Percentiles rank a stretch among this genome's conserved stretches.
Evolutionary conservation across 2,888 invertebrate species (phyloP).

Genomic region (Mayetiola destructor): DNA sequence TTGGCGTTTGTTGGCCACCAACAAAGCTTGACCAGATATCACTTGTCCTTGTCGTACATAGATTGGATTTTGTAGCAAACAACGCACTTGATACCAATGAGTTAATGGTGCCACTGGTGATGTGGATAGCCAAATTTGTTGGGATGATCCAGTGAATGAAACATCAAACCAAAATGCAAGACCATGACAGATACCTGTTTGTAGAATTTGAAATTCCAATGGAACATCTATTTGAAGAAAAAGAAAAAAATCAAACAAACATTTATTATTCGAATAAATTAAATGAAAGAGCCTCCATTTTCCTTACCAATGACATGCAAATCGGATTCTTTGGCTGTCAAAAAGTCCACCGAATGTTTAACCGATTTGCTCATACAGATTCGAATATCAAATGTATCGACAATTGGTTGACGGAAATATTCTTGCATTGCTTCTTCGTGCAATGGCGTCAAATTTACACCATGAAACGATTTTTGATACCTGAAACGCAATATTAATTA

Average conservation of each 20-base stretch:
- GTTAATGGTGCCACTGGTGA: slow-evolving; percentile 95
- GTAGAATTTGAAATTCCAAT: slow-evolving; percentile 78
- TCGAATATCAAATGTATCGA: slow-evolving; percentile 94
- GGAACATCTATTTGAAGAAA: slow-evolving; percentile 55
- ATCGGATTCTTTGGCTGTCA: slow-evolving; percentile 81
- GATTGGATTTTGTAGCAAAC: slow-evolving; percentile 83
- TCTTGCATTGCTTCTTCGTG: slow-evolving; percentile 89
- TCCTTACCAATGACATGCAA: slow-evolving; percentile 65
- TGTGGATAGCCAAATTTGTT: slow-evolving; percentile 93
- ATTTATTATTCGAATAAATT: slow-evolving; percentile 24
- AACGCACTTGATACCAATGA: slow-evolving; percentile 98
- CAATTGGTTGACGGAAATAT: slow-evolving; percentile 95
- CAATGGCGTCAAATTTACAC: slow-evolving; percentile 85
- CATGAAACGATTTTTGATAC: slow-evolving; percentile 97
- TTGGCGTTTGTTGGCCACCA: slow-evolving; percentile 90
- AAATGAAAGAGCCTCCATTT: too few species aligned
- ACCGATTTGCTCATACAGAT: slow-evolving; percentile 93
- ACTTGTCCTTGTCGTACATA: slow-evolving; percentile 89
- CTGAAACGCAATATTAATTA: slow-evolving; percentile 50
- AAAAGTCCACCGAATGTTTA: slow-evolving; percentile 86
- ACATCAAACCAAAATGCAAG: slow-evolving; percentile 99
- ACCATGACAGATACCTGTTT: slow-evolving; percentile 91
- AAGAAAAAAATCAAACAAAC: slow-evolving; percentile 6
- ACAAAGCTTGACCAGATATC: slow-evolving; percentile 70
- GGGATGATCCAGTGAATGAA: slow-evolving; percentile 77